Conservation (phyloP, 2,797 vertebrate species). For the Girardinus metallicus region DNA sequence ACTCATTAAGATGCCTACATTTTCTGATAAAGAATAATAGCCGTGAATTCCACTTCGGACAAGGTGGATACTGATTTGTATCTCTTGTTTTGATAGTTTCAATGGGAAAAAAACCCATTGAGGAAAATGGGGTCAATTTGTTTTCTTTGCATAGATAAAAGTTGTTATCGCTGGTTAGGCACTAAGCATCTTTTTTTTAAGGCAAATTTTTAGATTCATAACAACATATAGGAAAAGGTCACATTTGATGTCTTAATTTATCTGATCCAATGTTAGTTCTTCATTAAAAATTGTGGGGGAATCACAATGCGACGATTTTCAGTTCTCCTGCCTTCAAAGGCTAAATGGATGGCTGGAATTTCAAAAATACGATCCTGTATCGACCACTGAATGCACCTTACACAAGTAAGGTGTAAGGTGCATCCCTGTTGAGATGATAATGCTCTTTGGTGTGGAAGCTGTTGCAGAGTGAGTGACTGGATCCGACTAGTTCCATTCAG, state of each 20-base stretch:
- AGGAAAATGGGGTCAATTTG: background rate
- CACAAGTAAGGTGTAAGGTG: too few relatives aligned
- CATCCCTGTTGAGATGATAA: background rate
- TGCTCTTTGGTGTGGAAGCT: background rate
- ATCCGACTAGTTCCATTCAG: background rate
- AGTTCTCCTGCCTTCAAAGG: background rate
- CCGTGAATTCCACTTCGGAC: background rate
- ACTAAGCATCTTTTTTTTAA: background rate
- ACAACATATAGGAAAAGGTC: background rate
- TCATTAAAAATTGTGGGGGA: background rate
- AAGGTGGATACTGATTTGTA: background rate
- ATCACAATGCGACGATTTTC: background rate
- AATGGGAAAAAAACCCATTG: background rate
- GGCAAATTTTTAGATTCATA: background rate
- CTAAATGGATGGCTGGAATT: background rate
- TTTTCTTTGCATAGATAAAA: background rate
- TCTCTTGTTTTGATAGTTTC: background rate
- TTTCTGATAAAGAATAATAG: background rate
- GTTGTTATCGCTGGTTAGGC: background rate
- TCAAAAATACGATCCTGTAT: background rate
- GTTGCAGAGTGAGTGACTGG: background rate
- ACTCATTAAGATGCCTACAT: slow-evolving; percentile 26
- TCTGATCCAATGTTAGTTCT: background rate
- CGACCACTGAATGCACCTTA: background rate
- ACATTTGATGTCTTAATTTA: background rate